Base-by-base conservation (phyloP, 2,888 invertebrate species). In the Apomyelois bistriatella region DNA sequence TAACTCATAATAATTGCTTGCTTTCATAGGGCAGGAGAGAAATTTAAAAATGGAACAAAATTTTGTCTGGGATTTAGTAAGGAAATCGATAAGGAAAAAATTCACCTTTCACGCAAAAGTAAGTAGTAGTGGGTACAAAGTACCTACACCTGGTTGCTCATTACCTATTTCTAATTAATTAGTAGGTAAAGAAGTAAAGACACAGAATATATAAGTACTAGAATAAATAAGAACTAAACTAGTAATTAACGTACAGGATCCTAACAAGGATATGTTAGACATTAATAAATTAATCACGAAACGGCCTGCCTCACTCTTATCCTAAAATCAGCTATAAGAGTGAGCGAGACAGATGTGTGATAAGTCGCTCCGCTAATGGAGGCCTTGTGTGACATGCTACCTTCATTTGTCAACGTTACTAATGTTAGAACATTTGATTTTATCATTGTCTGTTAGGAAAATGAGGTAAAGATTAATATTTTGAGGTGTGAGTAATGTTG, bases 351-450 rank as follows among this genome's bases (percentile, higher is more conserved):
- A 35, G 32, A 32, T 10, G 15, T 3, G 32, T 13, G 48, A 30
- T 40, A 38, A 49, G 28, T 30, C 40, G n/a, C 16, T 8, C 17
- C 13, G 40, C 49, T 49, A 49, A 49, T 49, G 49, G 49, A 30
- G 40, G 28, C 40, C 49, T 37, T 36, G 22, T 9, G 22, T 40
- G 15, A 40, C 37, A 49, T 49, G 40, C 2, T 28, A 28, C 9
- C 15, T 17, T 37, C 48, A 38, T 38, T 48, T 48, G 22, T 48
- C 37, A 38, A 17, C 32, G 12, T 22, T 22, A 48, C 37, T 36
- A 48, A 37, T 37, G 38, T 48, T 37, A 22, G 35, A 47, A 47
- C 15, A 9, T 9, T 47, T 47, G 30, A 48, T 48, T 48, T 36
- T 36, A 35, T 48, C 48, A 48, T 22, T 13, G 7, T 8, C 30